Conservation (phyloP, 2,888 invertebrate species). For the Agonum fuliginosum region DNA sequence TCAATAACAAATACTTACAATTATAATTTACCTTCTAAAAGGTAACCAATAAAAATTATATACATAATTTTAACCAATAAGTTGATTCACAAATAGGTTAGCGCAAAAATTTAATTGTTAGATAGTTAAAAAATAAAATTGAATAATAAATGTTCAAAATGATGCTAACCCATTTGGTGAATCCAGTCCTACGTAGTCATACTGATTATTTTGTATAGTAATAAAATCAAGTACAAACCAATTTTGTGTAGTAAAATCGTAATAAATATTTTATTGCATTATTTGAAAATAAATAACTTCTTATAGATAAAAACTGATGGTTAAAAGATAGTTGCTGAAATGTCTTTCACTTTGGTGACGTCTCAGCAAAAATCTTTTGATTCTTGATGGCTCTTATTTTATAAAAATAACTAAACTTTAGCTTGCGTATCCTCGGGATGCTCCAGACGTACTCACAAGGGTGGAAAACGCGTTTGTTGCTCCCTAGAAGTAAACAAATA, state of each 20-base stretch:
- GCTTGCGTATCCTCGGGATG: conserved; percentile 34
- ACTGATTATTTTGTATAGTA: not conserved
- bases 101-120: too few species aligned
- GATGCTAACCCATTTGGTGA: too few species aligned
- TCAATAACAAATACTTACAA: conserved; percentile 48
- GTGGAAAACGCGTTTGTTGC: conserved; percentile 50
- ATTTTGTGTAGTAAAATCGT: not conserved
- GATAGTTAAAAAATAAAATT: too few species aligned
- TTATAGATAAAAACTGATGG: conserved; percentile 11
- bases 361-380: conserved; percentile 24
- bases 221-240: not conserved
- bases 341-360: conserved; percentile 1
- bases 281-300: conserved; percentile 40
- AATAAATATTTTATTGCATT: conserved; percentile 26
- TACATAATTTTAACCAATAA: conserved; percentile 17
- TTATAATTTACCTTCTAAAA: conserved; percentile 21
- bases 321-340: conserved; percentile 8
- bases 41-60: conserved; percentile 36
- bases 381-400: conserved; percentile 38
- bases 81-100: not conserved
- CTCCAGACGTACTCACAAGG: conserved; percentile 38
- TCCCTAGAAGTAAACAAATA: conserved; percentile 28
- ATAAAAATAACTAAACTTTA: conserved; percentile 17
- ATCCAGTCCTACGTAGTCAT: not conserved
- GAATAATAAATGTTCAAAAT: too few species aligned